phyloP scores from a whole-genome alignment of 1,140 invertebrate genomes.

The Drosophila quadrilineata region DNA sequence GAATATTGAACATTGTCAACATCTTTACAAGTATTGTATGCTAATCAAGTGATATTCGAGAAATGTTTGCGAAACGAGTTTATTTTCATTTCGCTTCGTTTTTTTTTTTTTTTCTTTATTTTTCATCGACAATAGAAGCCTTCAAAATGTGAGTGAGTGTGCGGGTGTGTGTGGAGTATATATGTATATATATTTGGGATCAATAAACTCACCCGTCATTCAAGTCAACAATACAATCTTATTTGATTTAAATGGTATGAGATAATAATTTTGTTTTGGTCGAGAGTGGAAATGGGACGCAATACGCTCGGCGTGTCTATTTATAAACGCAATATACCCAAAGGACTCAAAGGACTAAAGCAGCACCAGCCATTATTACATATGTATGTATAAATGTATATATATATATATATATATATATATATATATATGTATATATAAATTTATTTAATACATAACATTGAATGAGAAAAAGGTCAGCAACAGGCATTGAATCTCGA shows the following conservation, averaged over 20 bases:
- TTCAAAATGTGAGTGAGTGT: too few relatives aligned
- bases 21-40: too few relatives aligned
- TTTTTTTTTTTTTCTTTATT: background rate
- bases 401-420: background rate
- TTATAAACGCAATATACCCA: conserved; percentile 48
- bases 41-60: conserved; percentile 7
- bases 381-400: too few relatives aligned
- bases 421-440: background rate
- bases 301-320: conserved; percentile 33
- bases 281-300: background rate
- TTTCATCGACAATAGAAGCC: conserved; percentile 4
- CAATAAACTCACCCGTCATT: conserved; percentile 11
- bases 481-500: background rate
- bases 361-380: too few relatives aligned
- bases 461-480: conserved; percentile 15
- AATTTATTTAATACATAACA: too few relatives aligned
- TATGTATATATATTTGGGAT: conserved; percentile 10
- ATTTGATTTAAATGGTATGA: conserved; percentile 33
- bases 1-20: too few relatives aligned
- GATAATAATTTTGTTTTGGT: conserved; percentile 16
- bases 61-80: too few relatives aligned
- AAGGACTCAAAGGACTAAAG: conserved; percentile 10
- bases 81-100: background rate
- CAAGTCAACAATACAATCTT: conserved; percentile 22
- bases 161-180: too few relatives aligned